Percentiles rank a stretch among this genome's conserved stretches.
Evolutionary conservation across 2,113 vertebrate species (phyloP).

Genomic region (Numida meleagris): DNA sequence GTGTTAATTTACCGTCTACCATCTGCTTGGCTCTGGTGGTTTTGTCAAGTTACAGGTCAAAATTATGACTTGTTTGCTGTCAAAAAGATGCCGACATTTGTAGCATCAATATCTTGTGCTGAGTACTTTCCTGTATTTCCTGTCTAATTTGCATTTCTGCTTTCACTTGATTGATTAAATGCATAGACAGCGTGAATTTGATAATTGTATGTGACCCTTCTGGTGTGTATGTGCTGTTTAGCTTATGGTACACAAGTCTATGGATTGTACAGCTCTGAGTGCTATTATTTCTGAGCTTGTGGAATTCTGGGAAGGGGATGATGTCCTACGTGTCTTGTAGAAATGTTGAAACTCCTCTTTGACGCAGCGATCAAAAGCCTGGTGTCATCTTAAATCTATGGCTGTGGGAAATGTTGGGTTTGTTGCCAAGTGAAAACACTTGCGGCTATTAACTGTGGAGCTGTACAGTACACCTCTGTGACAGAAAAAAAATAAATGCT

Average conservation of each 20-base stretch:
- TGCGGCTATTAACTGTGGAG: not conserved
- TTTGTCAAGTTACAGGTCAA: constrained; percentile 46
- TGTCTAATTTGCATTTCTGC: not conserved
- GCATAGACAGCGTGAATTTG: not conserved
- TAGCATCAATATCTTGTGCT: not conserved
- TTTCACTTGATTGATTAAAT: not conserved
- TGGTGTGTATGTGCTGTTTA: not conserved
- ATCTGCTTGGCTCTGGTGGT: constrained; percentile 45
- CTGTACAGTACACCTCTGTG: not conserved
- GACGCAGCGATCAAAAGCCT: accelerated
- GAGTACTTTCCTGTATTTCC: not conserved
- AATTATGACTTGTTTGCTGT: not conserved
- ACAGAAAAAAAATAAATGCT: constrained; percentile 1
- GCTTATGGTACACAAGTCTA: not conserved
- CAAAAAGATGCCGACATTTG: not conserved
- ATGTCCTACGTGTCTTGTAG: not conserved
- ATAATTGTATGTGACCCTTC: not conserved
- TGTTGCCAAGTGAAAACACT: constrained; percentile 19
- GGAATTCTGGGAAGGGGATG: not conserved
- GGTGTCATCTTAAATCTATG: accelerated
- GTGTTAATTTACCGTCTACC: constrained; percentile 53
- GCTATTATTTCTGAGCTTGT: not conserved
- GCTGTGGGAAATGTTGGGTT: constrained; percentile 11
- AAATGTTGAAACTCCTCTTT: not conserved
- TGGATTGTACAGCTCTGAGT: not conserved